These are phyloP conservation scores for Gyrodactylus salaris DNA, from an alignment of 1,140 invertebrate genomes.

Conservation along the genomic window DNA sequence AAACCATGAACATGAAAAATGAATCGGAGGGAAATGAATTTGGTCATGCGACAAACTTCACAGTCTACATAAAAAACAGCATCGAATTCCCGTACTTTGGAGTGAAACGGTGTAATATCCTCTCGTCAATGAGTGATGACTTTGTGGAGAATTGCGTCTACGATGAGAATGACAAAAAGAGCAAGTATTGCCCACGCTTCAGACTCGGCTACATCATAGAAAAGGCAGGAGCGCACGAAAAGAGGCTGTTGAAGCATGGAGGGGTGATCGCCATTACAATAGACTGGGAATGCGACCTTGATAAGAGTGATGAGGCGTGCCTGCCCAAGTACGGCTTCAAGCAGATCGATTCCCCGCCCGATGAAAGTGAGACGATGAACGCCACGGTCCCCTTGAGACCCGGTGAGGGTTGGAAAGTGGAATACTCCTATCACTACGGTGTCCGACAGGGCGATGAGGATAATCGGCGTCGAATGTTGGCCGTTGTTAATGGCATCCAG, in stretches of 20 bases:
- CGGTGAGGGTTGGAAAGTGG: neutral
- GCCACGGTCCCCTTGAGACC: neutral
- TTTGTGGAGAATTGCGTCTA: constrained; percentile 21
- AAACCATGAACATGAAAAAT: neutral
- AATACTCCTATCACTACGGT: constrained; percentile 14
- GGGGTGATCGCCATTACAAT: constrained; percentile 24
- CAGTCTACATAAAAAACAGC: constrained; percentile 26
- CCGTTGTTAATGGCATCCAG: constrained; percentile 24
- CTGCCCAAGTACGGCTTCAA: constrained; percentile 22
- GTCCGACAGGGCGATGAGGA: constrained; percentile 11
- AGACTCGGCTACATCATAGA: constrained; percentile 19
- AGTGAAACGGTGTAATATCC: constrained; percentile 21
- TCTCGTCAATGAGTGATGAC: constrained; percentile 14
- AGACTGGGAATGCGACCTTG: constrained; percentile 25
- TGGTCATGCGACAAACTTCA: constrained; percentile 19
- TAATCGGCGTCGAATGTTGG: constrained; percentile 17
- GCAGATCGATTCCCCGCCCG: constrained; percentile 6
- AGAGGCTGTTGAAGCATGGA: constrained; percentile 16
- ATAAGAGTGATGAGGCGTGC: constrained; percentile 19
- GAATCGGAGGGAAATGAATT: neutral
- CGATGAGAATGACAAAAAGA: constrained; percentile 14
- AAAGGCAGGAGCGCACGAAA: constrained; percentile 16
- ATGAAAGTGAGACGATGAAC: neutral
- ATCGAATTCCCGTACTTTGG: constrained; percentile 23
- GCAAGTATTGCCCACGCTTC: constrained; percentile 24